Evolutionary conservation across 2,797 vertebrate species (phyloP), one percentile per base, ranked within the genome.

Genomic region (Lithobates sylvaticus): DNA sequence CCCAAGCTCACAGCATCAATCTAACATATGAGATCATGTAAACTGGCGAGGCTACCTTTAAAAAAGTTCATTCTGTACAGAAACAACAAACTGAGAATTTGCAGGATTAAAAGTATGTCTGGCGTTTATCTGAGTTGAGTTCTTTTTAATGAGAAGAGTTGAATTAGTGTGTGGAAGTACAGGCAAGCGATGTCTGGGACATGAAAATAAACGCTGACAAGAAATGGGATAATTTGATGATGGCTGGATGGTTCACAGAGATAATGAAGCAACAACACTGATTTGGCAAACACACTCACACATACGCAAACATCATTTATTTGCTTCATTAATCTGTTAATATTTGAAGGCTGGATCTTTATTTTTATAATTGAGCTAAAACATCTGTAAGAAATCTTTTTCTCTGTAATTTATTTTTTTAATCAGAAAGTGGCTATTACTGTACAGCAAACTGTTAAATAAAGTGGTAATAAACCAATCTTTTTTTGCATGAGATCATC

Each of bases 221-320:
- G 80, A 77, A 68, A 86, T 36, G 74, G 29, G 79, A 83, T 86
- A 86, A 86, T 86, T 83, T 73, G 70, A 78, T 78, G 80, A 86
- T 54, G 78, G 77, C 44, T 83, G 76, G 27, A 78, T 58, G 54
- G 39, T 83, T 78, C 77, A 76, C 65, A 29, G 29, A 83, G 50
- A 83, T 83, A 86, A 82, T 86, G 47, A 86, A 78, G 26, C 65
- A 54, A 36, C 29, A 67, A 36, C 68, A 4, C 27, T 47, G 29
- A 86, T 76, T 86, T 78, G 80, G 80, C 80, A 44, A 54, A 54
- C 50, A 16, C 50, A 50, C 13, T 50, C 47, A 50, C 47, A 47
- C 50, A 18, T 54, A 54, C 3, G 13, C 16, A 54, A 16, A 54
- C 50, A 18, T 54, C 3, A 54, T 54, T 54, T 54, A 18, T 54